These are phyloP conservation scores for Tridacna gigas DNA, from an alignment of 2,888 invertebrate genomes.

Conservation along the genomic window DNA sequence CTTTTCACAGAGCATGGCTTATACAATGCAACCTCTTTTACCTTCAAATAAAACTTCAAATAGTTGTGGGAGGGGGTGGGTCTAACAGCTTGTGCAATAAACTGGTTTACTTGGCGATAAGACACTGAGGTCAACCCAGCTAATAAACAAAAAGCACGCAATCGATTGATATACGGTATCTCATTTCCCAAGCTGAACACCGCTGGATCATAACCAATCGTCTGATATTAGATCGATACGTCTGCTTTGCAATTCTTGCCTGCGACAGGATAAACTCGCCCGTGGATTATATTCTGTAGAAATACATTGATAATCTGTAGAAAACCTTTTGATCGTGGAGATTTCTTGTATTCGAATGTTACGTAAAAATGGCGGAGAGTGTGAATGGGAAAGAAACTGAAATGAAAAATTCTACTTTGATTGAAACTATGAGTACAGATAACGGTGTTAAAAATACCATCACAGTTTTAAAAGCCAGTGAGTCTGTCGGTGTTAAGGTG, in stretches of 20 bases:
- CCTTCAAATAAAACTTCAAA: too few species aligned
- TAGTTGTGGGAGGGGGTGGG: too few species aligned
- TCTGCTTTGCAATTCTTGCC: slow-evolving; percentile 2
- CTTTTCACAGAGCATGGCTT: too few species aligned
- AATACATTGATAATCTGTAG: too few species aligned
- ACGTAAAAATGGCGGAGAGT: neutral
- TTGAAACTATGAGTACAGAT: neutral
- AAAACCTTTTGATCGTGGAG: too few species aligned
- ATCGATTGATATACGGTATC: neutral
- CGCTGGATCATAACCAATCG: slow-evolving; percentile 1
- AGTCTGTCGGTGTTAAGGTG: slow-evolving; percentile 16
- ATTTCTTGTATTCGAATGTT: neutral
- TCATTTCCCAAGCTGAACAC: neutral
- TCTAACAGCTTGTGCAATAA: too few species aligned
- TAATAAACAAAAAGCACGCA: neutral
- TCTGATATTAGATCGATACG: slow-evolving; percentile 1
- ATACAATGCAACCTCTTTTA: too few species aligned
- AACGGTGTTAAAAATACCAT: slow-evolving; percentile 31
- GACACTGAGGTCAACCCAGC: too few species aligned
- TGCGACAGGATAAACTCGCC: neutral
- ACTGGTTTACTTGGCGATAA: too few species aligned
- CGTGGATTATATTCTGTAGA: slow-evolving; percentile 4
- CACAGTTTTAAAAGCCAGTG: slow-evolving; percentile 39
- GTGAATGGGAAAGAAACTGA: neutral
- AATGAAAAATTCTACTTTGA: neutral